Percentiles rank a stretch among this genome's conserved stretches.
Conservation (phyloP, 1,140 invertebrate genomes). For the Telenomus remus region DNA sequence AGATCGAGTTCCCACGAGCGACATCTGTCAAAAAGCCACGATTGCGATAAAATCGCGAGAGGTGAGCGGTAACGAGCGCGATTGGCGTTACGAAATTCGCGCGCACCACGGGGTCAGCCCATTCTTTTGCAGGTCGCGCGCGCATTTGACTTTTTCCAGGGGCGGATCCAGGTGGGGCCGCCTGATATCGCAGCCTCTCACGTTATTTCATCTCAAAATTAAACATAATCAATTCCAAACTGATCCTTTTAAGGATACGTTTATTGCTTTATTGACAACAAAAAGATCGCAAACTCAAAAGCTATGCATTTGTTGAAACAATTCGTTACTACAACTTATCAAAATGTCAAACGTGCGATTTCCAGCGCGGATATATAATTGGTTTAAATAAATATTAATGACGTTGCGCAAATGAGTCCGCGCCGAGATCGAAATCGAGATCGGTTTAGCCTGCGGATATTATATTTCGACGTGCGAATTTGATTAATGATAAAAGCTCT, state of each 20-base stretch:
- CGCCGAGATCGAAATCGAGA: background rate
- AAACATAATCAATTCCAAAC: constrained; percentile 11
- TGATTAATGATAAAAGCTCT: constrained; percentile 6
- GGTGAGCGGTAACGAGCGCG: too few species aligned
- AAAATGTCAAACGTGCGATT: constrained; percentile 25
- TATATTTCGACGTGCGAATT: constrained; percentile 3
- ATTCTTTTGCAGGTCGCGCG: constrained; percentile 29
- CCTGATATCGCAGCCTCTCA: background rate
- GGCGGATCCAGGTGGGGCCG: constrained; percentile 44
- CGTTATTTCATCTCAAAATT: constrained; percentile 16
- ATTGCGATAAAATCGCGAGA: background rate
- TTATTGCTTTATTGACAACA: constrained; percentile 1
- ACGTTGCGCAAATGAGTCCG: constrained; percentile 14
- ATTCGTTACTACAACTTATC: constrained; percentile 33
- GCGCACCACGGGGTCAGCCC: constrained; percentile 5
- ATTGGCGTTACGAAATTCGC: constrained; percentile 2
- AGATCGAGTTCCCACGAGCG: background rate
- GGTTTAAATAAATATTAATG: constrained; percentile 45
- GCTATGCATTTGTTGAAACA: constrained; percentile 14
- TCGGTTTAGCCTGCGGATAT: background rate
- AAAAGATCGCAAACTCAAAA: too few species aligned
- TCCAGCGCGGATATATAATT: constrained; percentile 37
- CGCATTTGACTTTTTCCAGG: constrained; percentile 23
- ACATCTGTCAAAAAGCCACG: constrained; percentile 5
- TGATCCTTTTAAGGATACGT: background rate